Base-by-base conservation (phyloP, 2,113 vertebrate species). In the Ophiodon elongatus region DNA sequence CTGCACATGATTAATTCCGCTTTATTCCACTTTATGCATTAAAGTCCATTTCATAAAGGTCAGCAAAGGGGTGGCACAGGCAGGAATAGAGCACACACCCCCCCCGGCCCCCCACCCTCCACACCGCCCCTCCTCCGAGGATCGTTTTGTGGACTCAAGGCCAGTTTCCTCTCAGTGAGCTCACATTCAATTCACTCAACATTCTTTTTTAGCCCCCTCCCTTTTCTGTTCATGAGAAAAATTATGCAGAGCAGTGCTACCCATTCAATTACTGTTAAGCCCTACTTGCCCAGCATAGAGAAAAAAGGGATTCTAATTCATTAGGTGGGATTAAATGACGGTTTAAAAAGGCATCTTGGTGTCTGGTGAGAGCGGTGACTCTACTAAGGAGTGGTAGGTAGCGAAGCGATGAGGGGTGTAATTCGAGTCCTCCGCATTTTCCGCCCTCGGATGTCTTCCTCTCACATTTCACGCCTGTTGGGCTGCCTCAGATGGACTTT, bases 11-110 rank as follows among this genome's bases (percentile, higher is more conserved):
- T 93, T 92, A 88, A 91, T 91, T 92, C 86, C 4, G 63, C 85
- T 93, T 93, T 92, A 93, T 90, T 92, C 90, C 85, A 91, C 89
- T 91, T 90, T 85, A 89, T 93, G 89, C 87, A 92, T 93, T 92
- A 89, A 93, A 93, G 87, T 89, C 91, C 85, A 91, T 88, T 88
- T 90, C 79, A 84, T 73, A 92, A 91, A 92, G 90, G 91, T 93
- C 92, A 93, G 85, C 69, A 73, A 74, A 63, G 84, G 82, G 90
- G 85, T 80, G 89, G 71, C 82, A 65, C 79, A 56, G 78, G 71
- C 82, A 79, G 74, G 86, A 80, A 87, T 70, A 39, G 77, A 85
- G 65, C 87, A 1, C 65, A 72, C 70, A 76, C 68, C 57, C 6
- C 64, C 82, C 75, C 75, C n/a, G n/a, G n/a, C n/a, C n/a, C n/a